A percentile compares a stretch with the other conserved stretches of the same genome.
These are phyloP conservation scores for Fopius arisanus DNA, from an alignment of 1,140 invertebrate genomes.

Conservation along the genomic window DNA sequence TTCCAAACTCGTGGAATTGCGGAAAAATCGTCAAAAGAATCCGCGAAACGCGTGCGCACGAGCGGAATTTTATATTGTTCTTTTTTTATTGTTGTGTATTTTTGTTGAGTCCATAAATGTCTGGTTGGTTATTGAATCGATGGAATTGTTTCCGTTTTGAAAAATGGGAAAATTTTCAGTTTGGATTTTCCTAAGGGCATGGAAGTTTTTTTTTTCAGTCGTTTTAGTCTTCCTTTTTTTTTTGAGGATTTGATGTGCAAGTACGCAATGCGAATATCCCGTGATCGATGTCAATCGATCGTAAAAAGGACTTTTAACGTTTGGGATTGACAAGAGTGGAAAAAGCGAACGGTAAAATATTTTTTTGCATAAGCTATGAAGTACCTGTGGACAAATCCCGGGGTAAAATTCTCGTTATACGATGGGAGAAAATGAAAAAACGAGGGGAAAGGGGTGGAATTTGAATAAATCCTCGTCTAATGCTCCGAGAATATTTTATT, in stretches of 20 bases:
- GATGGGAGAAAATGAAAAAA: not conserved
- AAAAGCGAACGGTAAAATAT: not conserved
- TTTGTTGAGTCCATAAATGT: too few relatives aligned
- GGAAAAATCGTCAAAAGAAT: conserved; percentile 9
- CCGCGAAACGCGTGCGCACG: not conserved
- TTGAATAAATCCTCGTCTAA: conserved; percentile 14
- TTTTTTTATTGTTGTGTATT: not conserved
- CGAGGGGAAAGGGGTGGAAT: not conserved
- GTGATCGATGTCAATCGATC: conserved; percentile 8
- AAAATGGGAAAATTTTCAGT: not conserved
- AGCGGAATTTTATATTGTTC: not conserved
- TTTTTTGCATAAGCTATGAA: conserved; percentile 22
- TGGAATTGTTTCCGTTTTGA: too few relatives aligned
- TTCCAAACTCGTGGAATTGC: not conserved
- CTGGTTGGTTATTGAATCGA: too few relatives aligned
- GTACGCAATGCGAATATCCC: not conserved
- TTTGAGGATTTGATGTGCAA: not conserved
- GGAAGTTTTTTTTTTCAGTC: not conserved
- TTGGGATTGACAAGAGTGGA: not conserved
- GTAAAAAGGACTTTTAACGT: not conserved
- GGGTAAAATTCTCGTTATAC: conserved; percentile 1
- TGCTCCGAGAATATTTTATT: conserved; percentile 20
- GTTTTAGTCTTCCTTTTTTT: not conserved
- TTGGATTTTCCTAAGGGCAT: not conserved
- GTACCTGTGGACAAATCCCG: conserved; percentile 2